Evolutionary conservation across 2,888 invertebrate genomes (phyloP).

Genomic region (Oxyteleia sp.): DNA sequence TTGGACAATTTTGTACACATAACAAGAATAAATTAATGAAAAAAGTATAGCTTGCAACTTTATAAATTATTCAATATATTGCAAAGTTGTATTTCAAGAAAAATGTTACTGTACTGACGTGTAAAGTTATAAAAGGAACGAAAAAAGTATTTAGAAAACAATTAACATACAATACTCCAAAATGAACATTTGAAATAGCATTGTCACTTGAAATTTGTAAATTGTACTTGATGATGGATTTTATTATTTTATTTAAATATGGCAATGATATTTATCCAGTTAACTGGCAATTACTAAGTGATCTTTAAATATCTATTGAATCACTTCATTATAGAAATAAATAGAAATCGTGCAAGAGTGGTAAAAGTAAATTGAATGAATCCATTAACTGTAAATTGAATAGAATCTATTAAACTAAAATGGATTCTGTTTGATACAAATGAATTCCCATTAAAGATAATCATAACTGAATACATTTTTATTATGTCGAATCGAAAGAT

Average conservation of each 20-base stretch:
- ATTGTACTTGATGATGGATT: neutral
- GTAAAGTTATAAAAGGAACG: neutral
- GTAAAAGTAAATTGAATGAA: constrained; percentile 41
- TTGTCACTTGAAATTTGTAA: neutral
- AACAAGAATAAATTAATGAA: neutral
- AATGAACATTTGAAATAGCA: neutral
- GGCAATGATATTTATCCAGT: neutral
- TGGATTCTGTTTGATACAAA: constrained; percentile 17
- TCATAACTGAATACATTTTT: constrained; percentile 32
- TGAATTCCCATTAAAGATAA: constrained; percentile 23
- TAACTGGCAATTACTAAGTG: constrained; percentile 6
- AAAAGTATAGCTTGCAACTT: too few relatives aligned
- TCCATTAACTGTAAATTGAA: constrained; percentile 43
- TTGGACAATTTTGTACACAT: neutral
- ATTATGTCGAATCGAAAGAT: neutral
- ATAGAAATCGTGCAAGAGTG: constrained; percentile 40
- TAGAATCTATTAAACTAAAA: constrained; percentile 30
- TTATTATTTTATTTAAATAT: neutral
- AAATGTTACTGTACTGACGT: neutral
- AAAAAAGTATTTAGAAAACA: neutral
- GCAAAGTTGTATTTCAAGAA: too few relatives aligned
- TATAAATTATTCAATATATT: too few relatives aligned
- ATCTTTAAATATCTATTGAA: constrained; percentile 23
- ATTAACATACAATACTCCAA: neutral
- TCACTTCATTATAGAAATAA: constrained; percentile 36